Base-by-base conservation (phyloP, 2,888 invertebrate species). In the Apamea monoglypha region DNA sequence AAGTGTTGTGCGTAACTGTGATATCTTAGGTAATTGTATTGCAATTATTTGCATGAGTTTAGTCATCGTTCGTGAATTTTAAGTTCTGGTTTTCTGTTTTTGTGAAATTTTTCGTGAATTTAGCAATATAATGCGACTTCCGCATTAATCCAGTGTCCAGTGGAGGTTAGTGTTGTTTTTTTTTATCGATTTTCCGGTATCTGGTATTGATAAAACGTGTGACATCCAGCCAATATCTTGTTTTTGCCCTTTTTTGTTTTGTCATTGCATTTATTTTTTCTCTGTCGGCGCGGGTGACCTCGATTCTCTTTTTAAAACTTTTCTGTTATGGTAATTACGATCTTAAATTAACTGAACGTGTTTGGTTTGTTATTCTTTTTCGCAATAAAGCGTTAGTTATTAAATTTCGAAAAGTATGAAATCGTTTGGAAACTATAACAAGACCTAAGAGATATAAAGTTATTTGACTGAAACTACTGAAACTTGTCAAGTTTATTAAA, bases 1-100 rank as follows among this genome's bases (percentile, higher is more conserved):
- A 78, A 89, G 91, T 91, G 90, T 93, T 93, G 92, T 94, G 94
- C 86, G 85, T 81, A 74, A 78, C 90, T 93, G 94, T 95, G 94
- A 92, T 93, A 92, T 87, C 87, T 85, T 90, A 83, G n/a, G 74
- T 85, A 83, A 80, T 82, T 83, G 70, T 81, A 80, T 83, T 84
- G 84, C 87, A 89, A 84, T 83, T 82, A 78, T 87, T 84, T 81
- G 87, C 88, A 87, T 80, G 74, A 79, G 88, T 90, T 90, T 91
- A 90, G 90, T 92, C 91, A 92, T 90, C 87, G 78, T 66, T 72
- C 75, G 82, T 88, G 84, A 84, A 84, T 74, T 83, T 76, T 82
- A 80, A 89, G 90, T 90, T 92, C 90, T 87, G 87, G 88, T 91
- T 89, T 85, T 91, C 82, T 86, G 91, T 92, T 91, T 83, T 90